A percentile compares a stretch with the other conserved stretches of the same genome.
Conservation (phyloP, 1,140 invertebrate species). For the Lucilia cuprina region DNA sequence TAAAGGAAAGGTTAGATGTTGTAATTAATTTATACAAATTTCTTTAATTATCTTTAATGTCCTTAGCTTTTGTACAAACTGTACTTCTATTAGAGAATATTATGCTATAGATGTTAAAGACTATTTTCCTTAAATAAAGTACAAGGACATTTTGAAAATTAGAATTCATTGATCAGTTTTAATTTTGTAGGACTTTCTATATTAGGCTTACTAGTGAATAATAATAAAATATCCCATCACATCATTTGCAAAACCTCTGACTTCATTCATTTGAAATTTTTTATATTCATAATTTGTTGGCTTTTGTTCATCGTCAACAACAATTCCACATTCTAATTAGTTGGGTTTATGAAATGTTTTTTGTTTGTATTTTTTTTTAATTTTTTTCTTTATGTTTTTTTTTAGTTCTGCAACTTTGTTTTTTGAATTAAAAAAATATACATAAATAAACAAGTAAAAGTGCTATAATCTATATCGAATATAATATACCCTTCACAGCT, state of each 20-base stretch:
- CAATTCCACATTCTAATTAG: neutral
- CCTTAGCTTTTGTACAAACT: neutral
- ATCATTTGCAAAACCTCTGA: neutral
- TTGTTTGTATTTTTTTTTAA: neutral
- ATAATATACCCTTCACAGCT: too few species aligned
- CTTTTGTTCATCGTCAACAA: neutral
- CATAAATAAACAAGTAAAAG: too few species aligned
- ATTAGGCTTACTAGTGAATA: too few species aligned
- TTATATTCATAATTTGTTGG: neutral
- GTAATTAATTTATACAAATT: constrained; percentile 27
- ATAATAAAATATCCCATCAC: too few species aligned
- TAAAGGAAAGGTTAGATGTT: constrained; percentile 17
- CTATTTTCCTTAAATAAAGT: too few species aligned
- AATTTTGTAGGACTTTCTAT: too few species aligned
- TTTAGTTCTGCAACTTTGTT: neutral
- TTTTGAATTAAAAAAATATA: neutral
- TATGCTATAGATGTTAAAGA: neutral
- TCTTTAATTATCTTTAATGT: constrained; percentile 10
- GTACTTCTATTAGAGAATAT: neutral
- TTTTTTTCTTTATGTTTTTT: neutral
- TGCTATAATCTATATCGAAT: too few species aligned
- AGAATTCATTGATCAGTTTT: too few species aligned
- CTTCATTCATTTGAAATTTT: neutral
- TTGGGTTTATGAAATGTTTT: neutral
- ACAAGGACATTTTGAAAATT: too few species aligned